phyloP scores from a whole-genome alignment of 1,140 invertebrate genomes.

The Drosophila dunni region DNA sequence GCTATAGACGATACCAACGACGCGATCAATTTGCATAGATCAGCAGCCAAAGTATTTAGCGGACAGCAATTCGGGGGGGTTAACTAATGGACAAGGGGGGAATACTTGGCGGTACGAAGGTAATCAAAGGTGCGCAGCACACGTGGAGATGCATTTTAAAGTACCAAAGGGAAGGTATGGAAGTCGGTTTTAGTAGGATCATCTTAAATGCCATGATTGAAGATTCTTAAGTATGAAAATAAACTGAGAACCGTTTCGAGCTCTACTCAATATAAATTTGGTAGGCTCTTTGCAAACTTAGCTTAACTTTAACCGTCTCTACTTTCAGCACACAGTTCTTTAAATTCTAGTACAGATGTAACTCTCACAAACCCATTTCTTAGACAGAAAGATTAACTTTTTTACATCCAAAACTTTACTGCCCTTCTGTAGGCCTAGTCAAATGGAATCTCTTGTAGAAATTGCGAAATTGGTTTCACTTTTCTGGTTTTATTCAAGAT shows the following conservation, averaged over 20 bases:
- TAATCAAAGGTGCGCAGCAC: no score
- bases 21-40: slow-evolving; percentile 50
- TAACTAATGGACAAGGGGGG: background rate
- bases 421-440: background rate
- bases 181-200: no score
- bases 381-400: background rate
- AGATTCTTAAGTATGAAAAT: no score
- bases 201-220: no score
- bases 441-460: slow-evolving; percentile 4
- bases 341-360: background rate
- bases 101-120: no score
- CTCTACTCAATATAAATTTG: no score
- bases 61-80: background rate
- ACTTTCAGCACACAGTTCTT: no score
- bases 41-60: slow-evolving; percentile 18
- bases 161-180: no score
- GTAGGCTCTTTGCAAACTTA: no score
- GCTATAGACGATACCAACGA: background rate
- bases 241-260: no score
- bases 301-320: no score
- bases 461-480: slow-evolving; percentile 35
- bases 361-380: slow-evolving; percentile 16
- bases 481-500: slow-evolving; percentile 5
- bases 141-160: no score
- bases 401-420: background rate